Conservation (phyloP, 2,888 invertebrate species). For the Griposia aprilina region DNA sequence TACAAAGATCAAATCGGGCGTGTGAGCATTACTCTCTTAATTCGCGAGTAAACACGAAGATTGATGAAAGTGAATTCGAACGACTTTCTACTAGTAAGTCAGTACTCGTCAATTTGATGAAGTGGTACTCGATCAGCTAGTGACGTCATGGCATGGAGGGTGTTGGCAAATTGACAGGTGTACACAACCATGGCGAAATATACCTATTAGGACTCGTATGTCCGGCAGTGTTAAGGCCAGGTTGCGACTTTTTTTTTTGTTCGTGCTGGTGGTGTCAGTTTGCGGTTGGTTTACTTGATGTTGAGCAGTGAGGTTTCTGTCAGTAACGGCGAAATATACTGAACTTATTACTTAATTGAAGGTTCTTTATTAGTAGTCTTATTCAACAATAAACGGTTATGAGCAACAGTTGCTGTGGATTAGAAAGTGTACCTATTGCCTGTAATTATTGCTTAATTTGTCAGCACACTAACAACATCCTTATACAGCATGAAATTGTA, state of each 20-base stretch:
- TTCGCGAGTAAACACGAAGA: conserved; percentile 58
- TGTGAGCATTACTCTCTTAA: conserved; percentile 51
- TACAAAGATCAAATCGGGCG: conserved; percentile 50
- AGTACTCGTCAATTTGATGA: conserved; percentile 25
- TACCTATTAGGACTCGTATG: background rate
- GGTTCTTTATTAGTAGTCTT: background rate
- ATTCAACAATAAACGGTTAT: background rate
- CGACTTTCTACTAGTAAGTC: conserved; percentile 12
- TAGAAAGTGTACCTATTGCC: background rate
- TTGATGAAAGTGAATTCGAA: conserved; percentile 52
- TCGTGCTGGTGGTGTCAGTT: background rate
- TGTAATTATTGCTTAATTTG: background rate
- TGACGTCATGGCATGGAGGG: conserved; percentile 24
- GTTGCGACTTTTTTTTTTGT: background rate
- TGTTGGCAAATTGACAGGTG: conserved; percentile 43
- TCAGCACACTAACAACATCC: background rate
- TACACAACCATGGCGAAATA: conserved; percentile 19
- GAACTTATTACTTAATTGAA: conserved; percentile 3
- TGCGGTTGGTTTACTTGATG: background rate
- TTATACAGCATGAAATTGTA: conserved; percentile 3
- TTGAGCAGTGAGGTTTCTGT: too few relatives aligned
- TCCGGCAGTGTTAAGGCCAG: conserved; percentile 9
- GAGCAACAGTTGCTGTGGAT: background rate
- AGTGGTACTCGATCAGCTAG: conserved; percentile 44
- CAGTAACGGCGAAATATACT: background rate